A percentile compares a stretch with the other conserved stretches of the same genome.
Evolutionary conservation across 2,888 invertebrate species (phyloP).

Genomic region (Eilema sororculum): DNA sequence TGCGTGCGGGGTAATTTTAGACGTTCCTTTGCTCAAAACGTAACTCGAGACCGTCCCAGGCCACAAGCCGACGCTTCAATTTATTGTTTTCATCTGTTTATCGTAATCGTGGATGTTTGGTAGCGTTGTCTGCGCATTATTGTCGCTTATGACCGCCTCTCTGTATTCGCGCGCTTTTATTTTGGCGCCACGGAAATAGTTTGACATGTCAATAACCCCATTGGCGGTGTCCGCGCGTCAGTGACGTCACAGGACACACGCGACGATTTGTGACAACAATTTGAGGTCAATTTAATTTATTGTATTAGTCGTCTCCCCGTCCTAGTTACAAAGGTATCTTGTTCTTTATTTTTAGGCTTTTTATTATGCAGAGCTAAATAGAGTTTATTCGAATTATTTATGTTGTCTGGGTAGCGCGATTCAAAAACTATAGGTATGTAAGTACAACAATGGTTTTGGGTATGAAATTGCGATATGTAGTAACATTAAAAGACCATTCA

Average conservation of each 20-base stretch:
- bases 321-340: constrained; percentile 68
- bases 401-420: constrained; percentile 22
- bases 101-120: constrained; percentile 68
- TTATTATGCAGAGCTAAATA: constrained; percentile 47
- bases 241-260: constrained; percentile 80
- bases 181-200: constrained; percentile 85
- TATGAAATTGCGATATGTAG: not conserved
- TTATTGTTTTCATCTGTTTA: constrained; percentile 85
- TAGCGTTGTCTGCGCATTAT: constrained; percentile 53
- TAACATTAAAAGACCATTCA: constrained; percentile 7
- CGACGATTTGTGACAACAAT: constrained; percentile 71
- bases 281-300: constrained; percentile 84
- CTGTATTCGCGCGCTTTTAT: constrained; percentile 78
- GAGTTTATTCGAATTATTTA: constrained; percentile 40
- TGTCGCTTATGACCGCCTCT: constrained; percentile 60
- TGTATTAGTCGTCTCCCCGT: constrained; percentile 68
- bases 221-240: constrained; percentile 78
- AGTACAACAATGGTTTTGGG: not conserved
- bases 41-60: constrained; percentile 85
- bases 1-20: constrained; percentile 86
- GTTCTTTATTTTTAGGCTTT: constrained; percentile 61
- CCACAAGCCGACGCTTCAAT: constrained; percentile 84
- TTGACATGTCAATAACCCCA: constrained; percentile 85
- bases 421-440: constrained; percentile 7
- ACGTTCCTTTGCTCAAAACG: constrained; percentile 87